A percentile compares a stretch with the other conserved stretches of the same genome.
Evolutionary conservation across 2,888 invertebrate genomes (phyloP).

Genomic region (Rhagium mordax): DNA sequence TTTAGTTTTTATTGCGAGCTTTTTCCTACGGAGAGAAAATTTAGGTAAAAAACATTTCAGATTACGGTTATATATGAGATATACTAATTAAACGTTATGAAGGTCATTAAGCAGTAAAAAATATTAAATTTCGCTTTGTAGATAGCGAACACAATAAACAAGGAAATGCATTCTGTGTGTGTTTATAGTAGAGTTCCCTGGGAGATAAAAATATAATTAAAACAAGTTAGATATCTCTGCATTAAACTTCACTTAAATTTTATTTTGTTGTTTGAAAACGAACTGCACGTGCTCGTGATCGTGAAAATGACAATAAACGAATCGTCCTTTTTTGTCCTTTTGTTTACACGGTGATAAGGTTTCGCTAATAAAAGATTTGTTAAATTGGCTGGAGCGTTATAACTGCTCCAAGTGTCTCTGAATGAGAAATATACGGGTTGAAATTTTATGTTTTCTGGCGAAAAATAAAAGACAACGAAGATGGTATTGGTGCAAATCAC

Average conservation of each 20-base stretch:
- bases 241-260: constrained; percentile 23
- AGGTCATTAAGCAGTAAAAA: constrained; percentile 35
- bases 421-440: neutral
- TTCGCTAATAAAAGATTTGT: constrained; percentile 1
- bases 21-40: constrained; percentile 21
- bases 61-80: constrained; percentile 30
- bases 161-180: constrained; percentile 19
- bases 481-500: too few relatives aligned
- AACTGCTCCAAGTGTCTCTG: neutral
- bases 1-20: constrained; percentile 26
- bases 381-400: neutral
- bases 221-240: constrained; percentile 12
- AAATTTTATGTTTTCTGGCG: neutral
- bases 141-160: constrained; percentile 33
- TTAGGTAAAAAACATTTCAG: constrained; percentile 32
- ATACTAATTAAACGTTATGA: constrained; percentile 33
- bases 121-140: constrained; percentile 37
- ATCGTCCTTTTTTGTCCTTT: constrained; percentile 4
- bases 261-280: neutral
- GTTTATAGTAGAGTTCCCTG: constrained; percentile 3
- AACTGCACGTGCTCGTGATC: neutral
- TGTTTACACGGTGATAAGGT: constrained; percentile 1
- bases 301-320: constrained; percentile 6
- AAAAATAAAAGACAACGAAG: too few relatives aligned
- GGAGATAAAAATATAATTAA: constrained; percentile 32